Conservation (phyloP, 2,797 vertebrate genomes). For the Sus cebifrons region DNA sequence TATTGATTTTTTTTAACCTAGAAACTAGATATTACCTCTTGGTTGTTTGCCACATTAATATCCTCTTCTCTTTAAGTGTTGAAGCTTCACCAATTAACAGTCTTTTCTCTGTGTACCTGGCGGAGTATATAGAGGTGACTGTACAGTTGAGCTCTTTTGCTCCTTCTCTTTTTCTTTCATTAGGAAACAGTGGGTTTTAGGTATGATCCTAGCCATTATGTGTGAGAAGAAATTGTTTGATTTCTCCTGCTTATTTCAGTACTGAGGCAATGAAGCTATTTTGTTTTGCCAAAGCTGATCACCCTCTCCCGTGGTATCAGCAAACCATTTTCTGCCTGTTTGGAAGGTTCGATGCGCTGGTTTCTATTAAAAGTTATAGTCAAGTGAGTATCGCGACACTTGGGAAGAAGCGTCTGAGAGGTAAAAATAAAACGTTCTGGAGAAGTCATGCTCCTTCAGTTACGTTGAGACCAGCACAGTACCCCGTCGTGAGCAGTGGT, state of each 20-base stretch:
- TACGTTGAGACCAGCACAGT: background rate
- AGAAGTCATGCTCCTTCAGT: constrained; percentile 4
- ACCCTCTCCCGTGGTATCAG: constrained; percentile 79
- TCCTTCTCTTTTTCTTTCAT: constrained; percentile 7
- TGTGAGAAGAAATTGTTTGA: constrained; percentile 61
- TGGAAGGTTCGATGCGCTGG: constrained; percentile 74
- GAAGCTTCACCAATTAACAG: constrained; percentile 61
- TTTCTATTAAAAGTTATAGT: constrained; percentile 71
- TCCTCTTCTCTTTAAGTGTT: constrained; percentile 84
- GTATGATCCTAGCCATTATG: constrained; percentile 64
- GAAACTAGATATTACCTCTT: constrained; percentile 90
- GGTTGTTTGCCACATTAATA: constrained; percentile 89
- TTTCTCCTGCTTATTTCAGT: constrained; percentile 75
- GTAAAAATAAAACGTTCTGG: constrained; percentile 81
- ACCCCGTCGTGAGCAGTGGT: background rate
- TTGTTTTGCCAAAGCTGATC: constrained; percentile 61
- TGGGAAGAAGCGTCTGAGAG: constrained; percentile 82
- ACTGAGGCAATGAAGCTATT: constrained; percentile 76
- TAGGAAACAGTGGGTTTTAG: constrained; percentile 64
- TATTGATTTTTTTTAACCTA: constrained; percentile 88
- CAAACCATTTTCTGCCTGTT: constrained; percentile 79
- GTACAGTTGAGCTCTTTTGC: constrained; percentile 2
- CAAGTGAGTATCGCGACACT: constrained; percentile 74
- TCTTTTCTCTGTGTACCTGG: constrained; percentile 84
- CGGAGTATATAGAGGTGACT: constrained; percentile 70